Evolutionary conservation across 2,888 invertebrate species (phyloP).

Genomic region (Drosophila subquinaria): DNA sequence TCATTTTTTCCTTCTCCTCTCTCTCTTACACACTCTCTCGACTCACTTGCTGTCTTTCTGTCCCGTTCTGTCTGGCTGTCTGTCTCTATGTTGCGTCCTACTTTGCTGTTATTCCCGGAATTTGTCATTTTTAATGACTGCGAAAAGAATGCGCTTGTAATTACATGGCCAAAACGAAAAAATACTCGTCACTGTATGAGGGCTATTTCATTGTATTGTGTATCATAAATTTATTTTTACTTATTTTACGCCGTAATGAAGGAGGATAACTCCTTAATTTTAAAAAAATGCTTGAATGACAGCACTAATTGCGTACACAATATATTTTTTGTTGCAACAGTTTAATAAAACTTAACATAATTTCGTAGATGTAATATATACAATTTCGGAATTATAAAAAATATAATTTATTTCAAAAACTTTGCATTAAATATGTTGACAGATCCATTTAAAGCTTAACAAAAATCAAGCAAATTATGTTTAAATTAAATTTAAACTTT

Average conservation of each 20-base stretch:
- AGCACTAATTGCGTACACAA: conserved; percentile 4
- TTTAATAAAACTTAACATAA: too few relatives aligned
- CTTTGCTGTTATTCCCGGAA: conserved; percentile 72
- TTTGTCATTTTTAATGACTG: conserved; percentile 80
- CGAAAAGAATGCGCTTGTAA: conserved; percentile 77
- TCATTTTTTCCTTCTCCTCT: conserved; percentile 13
- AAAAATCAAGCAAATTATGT: neutral
- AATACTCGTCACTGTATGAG: conserved; percentile 43
- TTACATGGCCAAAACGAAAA: conserved; percentile 62
- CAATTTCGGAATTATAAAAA: too few relatives aligned
- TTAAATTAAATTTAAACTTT: neutral
- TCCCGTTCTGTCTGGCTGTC: conserved; percentile 18
- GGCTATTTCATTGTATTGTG: conserved; percentile 60
- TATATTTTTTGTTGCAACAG: neutral
- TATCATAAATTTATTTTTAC: conserved; percentile 71
- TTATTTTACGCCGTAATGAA: conserved; percentile 18
- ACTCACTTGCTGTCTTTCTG: neutral
- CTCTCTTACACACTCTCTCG: neutral
- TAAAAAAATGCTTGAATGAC: neutral
- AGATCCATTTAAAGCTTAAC: neutral
- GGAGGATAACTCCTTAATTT: neutral
- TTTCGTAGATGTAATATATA: too few relatives aligned
- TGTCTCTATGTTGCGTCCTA: conserved; percentile 43
- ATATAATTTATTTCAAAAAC: neutral
- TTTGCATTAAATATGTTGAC: neutral